These are phyloP conservation scores for Arrhopalites spinosus DNA, from an alignment of 2,888 invertebrate species.

Conservation along the genomic window DNA sequence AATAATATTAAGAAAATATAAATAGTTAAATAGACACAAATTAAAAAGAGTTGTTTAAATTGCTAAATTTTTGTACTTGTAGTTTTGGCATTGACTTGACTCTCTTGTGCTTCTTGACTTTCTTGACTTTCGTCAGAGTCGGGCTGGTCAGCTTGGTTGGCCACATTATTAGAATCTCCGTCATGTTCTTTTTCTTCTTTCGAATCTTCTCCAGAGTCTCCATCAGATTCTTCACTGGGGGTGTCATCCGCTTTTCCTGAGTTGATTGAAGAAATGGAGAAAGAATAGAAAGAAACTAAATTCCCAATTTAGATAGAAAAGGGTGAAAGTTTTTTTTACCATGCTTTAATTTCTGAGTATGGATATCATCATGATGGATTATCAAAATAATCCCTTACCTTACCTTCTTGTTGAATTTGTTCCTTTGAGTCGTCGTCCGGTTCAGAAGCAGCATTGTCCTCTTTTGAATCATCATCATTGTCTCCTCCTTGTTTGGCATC, in stretches of 20 bases:
- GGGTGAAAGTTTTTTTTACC: background rate
- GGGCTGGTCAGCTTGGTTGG: slow-evolving; percentile 54
- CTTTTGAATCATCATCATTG: slow-evolving; percentile 20
- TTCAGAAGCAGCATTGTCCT: slow-evolving; percentile 58
- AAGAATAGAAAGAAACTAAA: too few species aligned
- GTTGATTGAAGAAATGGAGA: too few species aligned
- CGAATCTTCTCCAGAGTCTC: slow-evolving; percentile 48
- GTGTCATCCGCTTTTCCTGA: slow-evolving; percentile 32
- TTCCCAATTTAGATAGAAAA: too few species aligned
- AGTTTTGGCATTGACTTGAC: slow-evolving; percentile 52
- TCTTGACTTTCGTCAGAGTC: slow-evolving; percentile 54
- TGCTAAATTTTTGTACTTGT: slow-evolving; percentile 15
- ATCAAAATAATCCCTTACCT: too few species aligned
- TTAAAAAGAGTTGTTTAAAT: background rate
- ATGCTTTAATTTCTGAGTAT: too few species aligned
- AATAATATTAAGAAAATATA: background rate
- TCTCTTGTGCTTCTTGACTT: slow-evolving; percentile 55
- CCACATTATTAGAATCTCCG: slow-evolving; percentile 53
- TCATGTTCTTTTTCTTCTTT: slow-evolving; percentile 52
- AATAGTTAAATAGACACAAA: background rate
- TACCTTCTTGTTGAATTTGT: slow-evolving; percentile 55
- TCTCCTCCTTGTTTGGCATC: background rate
- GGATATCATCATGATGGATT: too few species aligned
- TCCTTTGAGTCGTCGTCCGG: slow-evolving; percentile 54
- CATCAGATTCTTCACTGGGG: slow-evolving; percentile 55